Base-by-base conservation (phyloP, 2,888 invertebrate genomes). In the Drosophila fulvimacula region DNA sequence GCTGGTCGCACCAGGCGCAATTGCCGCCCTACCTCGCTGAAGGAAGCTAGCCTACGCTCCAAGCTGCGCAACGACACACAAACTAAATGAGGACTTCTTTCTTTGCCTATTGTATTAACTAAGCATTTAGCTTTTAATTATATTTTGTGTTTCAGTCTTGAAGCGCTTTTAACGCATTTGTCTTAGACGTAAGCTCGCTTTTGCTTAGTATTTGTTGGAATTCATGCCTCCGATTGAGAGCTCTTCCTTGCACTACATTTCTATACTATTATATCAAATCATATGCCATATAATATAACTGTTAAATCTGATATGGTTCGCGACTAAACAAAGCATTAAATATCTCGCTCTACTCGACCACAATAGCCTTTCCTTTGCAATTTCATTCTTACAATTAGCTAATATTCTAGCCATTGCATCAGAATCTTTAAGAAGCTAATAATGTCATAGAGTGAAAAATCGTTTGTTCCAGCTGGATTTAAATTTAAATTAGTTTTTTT, bases 1-100 rank as follows among this genome's bases (percentile, higher is more conserved):
- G 34, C 6, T 5, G 32, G 46, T 2, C 77, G 85, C 3, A 68
- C 72, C 1, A 67, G 51, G 9, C 78, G 82, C 0, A 51, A 21
- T 9, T 82, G 82, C 55, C 72, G 67, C 0, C 82, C 85, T 0
- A 53, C 41, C 3, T 63, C 75, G 3, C 63, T 84, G 0, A 69
- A 60, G 44, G 82, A 84, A 61, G 42, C 69, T 2, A 75, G 1
- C 15, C 0, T 41, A 0, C 24, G 0, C 5, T 0, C 0, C 0
- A 82, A 82, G 38, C 0, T 82, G 39, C 74, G 82, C 9, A 75
- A 71, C 46, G 51, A 68, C 3, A 1, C n/a, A 5, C 1, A 39
- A 52, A 52, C 11, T 17, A 53, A 60, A 24, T 53, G 74, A 38
- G 19, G 59, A 27, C 6, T 3, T 24, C 10, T 15, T 27, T 39